phyloP scores from a whole-genome alignment of 2,797 vertebrate species.

The Esox masquinongy region DNA sequence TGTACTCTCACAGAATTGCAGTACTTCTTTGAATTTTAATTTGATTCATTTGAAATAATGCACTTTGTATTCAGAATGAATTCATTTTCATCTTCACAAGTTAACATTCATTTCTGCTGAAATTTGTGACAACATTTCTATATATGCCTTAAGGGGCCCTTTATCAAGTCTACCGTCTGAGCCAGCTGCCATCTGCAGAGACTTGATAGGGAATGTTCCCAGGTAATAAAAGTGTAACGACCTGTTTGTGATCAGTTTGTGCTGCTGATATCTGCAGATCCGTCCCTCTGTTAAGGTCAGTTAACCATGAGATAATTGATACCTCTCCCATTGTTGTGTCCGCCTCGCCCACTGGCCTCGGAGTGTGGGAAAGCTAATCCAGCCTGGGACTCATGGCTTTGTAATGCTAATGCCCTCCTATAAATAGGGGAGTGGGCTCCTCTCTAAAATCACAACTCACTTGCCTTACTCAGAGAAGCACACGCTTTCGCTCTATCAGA shows the following conservation, averaged over 20 bases:
- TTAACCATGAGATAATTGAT: constrained; percentile 78
- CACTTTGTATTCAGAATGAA: neutral
- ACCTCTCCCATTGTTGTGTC: constrained; percentile 67
- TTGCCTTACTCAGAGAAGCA: constrained; percentile 52
- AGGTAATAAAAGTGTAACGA: constrained; percentile 67
- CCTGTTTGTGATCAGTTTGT: constrained; percentile 54
- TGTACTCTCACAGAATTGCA: neutral
- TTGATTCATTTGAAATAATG: neutral
- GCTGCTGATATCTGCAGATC: constrained; percentile 35
- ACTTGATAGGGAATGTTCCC: constrained; percentile 56
- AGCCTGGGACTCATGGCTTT: constrained; percentile 70
- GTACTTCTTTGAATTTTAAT: neutral
- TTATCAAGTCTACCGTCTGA: constrained; percentile 28
- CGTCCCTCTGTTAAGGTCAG: constrained; percentile 54
- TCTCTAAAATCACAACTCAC: constrained; percentile 48
- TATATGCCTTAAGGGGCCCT: constrained; percentile 39
- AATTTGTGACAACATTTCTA: neutral
- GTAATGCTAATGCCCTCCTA: constrained; percentile 68
- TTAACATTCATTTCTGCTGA: constrained; percentile 16
- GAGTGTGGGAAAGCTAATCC: constrained; percentile 81
- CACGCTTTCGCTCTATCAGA: constrained; percentile 27
- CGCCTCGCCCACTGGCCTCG: constrained; percentile 68
- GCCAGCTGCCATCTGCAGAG: constrained; percentile 47
- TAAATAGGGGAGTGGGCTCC: constrained; percentile 72
- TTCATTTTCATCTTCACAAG: neutral